These are phyloP conservation scores for Addax nasomaculatus DNA, from an alignment of 2,113 vertebrate genomes.

Conservation along the genomic window DNA sequence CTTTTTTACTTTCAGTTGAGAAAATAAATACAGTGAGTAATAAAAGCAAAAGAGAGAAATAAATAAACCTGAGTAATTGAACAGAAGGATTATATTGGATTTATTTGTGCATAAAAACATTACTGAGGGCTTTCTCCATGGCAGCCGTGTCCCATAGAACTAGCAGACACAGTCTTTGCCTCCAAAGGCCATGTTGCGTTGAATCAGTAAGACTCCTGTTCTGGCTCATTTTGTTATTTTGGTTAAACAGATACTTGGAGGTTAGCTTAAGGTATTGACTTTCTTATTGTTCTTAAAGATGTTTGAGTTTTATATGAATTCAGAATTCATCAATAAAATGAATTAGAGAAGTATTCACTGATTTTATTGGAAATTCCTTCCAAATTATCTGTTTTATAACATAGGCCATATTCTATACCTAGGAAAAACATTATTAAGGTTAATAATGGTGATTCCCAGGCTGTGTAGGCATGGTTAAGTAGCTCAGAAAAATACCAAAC, in stretches of 20 bases:
- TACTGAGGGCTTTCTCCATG: background rate
- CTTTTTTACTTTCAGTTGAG: background rate
- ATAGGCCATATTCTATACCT: background rate
- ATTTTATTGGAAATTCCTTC: background rate
- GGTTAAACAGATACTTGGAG: background rate
- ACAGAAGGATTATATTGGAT: background rate
- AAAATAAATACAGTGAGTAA: background rate
- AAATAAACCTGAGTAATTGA: background rate
- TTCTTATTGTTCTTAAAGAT: background rate
- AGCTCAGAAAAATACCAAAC: background rate
- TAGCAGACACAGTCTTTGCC: background rate
- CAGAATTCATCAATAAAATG: background rate
- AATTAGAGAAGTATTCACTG: background rate
- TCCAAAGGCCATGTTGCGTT: background rate
- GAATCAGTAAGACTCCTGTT: background rate
- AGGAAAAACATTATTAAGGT: background rate
- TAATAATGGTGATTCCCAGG: background rate
- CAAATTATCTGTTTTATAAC: background rate
- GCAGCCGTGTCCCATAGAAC: accelerated
- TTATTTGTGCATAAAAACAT: background rate
- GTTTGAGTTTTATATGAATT: background rate
- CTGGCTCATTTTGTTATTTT: background rate
- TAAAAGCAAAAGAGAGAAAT: background rate
- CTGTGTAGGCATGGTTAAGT: background rate
- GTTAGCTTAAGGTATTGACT: background rate